phyloP scores from a whole-genome alignment of 2,888 invertebrate genomes.

The Dolichomitus sp. region DNA sequence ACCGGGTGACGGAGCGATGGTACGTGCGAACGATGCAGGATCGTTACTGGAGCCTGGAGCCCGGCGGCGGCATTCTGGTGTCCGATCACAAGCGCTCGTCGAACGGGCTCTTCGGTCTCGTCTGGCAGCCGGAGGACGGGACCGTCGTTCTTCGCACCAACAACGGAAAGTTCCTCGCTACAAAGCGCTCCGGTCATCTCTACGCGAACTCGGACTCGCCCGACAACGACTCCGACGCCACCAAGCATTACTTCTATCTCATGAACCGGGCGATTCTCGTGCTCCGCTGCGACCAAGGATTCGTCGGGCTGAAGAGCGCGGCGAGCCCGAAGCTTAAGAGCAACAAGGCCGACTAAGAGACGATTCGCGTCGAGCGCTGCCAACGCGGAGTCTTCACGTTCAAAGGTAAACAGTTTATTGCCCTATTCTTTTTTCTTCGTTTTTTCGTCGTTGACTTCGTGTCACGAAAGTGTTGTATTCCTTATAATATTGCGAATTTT shows the following conservation, averaged over 20 bases:
- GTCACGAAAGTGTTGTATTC: too few species aligned
- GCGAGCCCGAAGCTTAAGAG: slow-evolving; percentile 95
- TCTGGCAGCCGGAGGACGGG: slow-evolving; percentile 95
- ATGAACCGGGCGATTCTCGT: slow-evolving; percentile 98
- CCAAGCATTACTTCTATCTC: slow-evolving; percentile 97
- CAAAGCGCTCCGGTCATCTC: slow-evolving; percentile 97
- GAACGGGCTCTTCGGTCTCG: slow-evolving; percentile 96
- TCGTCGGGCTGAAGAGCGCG: slow-evolving; percentile 95
- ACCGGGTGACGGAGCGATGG: slow-evolving; percentile 96
- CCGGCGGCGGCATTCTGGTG: slow-evolving; percentile 97
- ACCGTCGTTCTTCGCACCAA: slow-evolving; percentile 96
- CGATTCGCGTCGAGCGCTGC: slow-evolving; percentile 95
- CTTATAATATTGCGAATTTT: too few species aligned
- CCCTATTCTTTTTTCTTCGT: too few species aligned
- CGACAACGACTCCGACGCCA: slow-evolving; percentile 91
- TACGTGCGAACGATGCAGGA: slow-evolving; percentile 98
- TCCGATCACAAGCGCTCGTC: slow-evolving; percentile 96
- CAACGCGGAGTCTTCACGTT: slow-evolving; percentile 96
- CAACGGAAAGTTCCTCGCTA: slow-evolving; percentile 97
- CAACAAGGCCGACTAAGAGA: slow-evolving; percentile 98
- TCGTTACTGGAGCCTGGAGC: slow-evolving; percentile 98
- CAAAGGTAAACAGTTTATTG: slow-evolving; percentile 90
- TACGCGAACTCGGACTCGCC: slow-evolving; percentile 93
- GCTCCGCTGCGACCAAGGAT: slow-evolving; percentile 97
- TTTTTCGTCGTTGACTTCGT: too few species aligned